A percentile compares a stretch with the other conserved stretches of the same genome.
Evolutionary conservation across 1,140 invertebrate genomes (phyloP).

Genomic region (Ylistrum balloti): DNA sequence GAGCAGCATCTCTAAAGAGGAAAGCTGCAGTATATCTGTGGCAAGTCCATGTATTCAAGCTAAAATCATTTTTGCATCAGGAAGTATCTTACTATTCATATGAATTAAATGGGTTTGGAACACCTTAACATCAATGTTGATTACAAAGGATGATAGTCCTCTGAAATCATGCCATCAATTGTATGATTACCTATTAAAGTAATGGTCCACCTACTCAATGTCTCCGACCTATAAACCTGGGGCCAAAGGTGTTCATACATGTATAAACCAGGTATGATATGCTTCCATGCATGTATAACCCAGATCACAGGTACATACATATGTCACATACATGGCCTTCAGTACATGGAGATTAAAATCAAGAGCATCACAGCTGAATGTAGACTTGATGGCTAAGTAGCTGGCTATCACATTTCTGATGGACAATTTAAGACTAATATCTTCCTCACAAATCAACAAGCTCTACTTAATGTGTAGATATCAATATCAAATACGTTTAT

Average conservation of each 20-base stretch:
- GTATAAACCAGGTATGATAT: not conserved
- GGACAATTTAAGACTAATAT: not conserved
- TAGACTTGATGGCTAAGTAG: constrained; percentile 15
- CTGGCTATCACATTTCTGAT: not conserved
- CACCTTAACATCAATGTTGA: too few relatives aligned
- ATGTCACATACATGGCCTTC: too few relatives aligned
- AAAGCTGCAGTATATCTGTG: too few relatives aligned
- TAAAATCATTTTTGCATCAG: too few relatives aligned
- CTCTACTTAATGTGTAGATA: not conserved
- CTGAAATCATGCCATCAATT: not conserved
- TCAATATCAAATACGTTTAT: not conserved
- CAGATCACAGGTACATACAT: too few relatives aligned
- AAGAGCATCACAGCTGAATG: not conserved
- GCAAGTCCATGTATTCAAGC: too few relatives aligned
- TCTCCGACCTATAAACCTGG: too few relatives aligned
- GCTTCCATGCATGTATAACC: not conserved
- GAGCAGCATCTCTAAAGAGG: too few relatives aligned
- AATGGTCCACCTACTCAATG: not conserved
- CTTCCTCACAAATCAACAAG: not conserved
- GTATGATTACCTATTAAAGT: not conserved
- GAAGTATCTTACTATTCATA: too few relatives aligned
- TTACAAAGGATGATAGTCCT: too few relatives aligned
- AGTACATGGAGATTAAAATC: constrained; percentile 20
- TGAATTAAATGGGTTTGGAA: too few relatives aligned
- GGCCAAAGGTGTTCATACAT: not conserved